These are phyloP conservation scores for Parnassius smintheus DNA, from an alignment of 2,888 invertebrate genomes.

Conservation along the genomic window DNA sequence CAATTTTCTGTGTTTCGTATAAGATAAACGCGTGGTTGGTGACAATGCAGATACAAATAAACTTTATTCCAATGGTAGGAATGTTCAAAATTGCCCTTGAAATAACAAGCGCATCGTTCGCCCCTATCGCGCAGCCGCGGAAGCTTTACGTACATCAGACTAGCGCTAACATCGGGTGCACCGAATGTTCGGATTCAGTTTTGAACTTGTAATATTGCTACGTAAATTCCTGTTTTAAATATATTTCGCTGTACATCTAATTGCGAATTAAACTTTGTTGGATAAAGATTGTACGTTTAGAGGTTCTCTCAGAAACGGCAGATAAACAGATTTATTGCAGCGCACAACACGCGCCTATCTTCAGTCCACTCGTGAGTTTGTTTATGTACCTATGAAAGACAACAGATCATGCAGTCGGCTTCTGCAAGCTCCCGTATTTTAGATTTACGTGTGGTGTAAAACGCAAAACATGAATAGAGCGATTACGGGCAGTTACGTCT, in stretches of 20 bases:
- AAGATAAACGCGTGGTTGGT: conserved; percentile 51
- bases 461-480: conserved; percentile 62
- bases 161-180: conserved; percentile 67
- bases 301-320: not conserved
- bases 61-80: conserved; percentile 59
- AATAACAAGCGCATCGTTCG: conserved; percentile 46
- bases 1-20: conserved; percentile 32
- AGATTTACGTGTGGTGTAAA: conserved; percentile 58
- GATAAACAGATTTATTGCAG: not conserved
- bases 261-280: not conserved
- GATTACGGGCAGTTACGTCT: conserved; percentile 42
- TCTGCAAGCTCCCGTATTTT: conserved; percentile 56
- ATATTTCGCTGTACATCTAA: conserved; percentile 2
- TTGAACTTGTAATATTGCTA: conserved; percentile 19
- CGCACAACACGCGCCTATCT: conserved; percentile 59
- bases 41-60: conserved; percentile 47
- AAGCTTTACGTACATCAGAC: conserved; percentile 66
- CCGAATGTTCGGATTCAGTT: conserved; percentile 38
- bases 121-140: conserved; percentile 72
- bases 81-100: conserved; percentile 58
- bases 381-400: conserved; percentile 79
- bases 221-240: conserved; percentile 7
- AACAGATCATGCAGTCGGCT: conserved; percentile 76
- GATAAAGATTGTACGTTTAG: not conserved
- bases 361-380: conserved; percentile 70